Percentiles rank a stretch among this genome's conserved stretches.
Evolutionary conservation across 2,888 invertebrate genomes (phyloP).

Genomic region (Drosophila borborema): DNA sequence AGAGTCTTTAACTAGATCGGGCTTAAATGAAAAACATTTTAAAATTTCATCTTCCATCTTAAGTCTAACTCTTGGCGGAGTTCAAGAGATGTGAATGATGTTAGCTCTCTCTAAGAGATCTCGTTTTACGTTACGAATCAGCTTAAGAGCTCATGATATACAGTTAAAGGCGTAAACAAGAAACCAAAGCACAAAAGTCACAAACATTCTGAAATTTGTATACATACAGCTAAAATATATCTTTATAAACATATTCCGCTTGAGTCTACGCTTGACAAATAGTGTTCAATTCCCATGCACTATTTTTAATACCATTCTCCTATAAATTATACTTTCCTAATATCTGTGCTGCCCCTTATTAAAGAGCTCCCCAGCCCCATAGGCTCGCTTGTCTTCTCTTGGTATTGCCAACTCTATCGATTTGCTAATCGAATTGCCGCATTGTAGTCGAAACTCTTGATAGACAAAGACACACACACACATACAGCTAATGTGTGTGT

Average conservation of each 20-base stretch:
- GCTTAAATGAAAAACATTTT: too few relatives aligned
- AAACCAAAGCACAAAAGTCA: background rate
- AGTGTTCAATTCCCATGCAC: background rate
- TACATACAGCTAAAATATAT: background rate
- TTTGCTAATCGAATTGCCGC: constrained; percentile 18
- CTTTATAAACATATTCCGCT: background rate
- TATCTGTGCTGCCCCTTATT: background rate
- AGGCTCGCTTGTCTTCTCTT: background rate
- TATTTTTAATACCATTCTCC: background rate
- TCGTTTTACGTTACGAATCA: too few relatives aligned
- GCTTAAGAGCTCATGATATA: background rate
- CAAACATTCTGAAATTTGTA: background rate
- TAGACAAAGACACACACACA: constrained; percentile 4
- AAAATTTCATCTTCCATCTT: too few relatives aligned
- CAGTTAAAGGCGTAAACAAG: background rate
- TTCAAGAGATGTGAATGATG: too few relatives aligned
- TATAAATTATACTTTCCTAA: background rate
- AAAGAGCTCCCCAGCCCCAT: background rate
- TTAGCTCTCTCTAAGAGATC: too few relatives aligned
- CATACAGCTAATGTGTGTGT: constrained; percentile 7
- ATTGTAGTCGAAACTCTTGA: constrained; percentile 14
- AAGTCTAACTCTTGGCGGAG: too few relatives aligned
- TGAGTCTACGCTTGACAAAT: background rate
- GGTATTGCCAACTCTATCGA: constrained; percentile 16
- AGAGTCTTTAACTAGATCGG: background rate